These are phyloP conservation scores for Anticlea derivata DNA, from an alignment of 2,888 invertebrate genomes.

Conservation along the genomic window DNA sequence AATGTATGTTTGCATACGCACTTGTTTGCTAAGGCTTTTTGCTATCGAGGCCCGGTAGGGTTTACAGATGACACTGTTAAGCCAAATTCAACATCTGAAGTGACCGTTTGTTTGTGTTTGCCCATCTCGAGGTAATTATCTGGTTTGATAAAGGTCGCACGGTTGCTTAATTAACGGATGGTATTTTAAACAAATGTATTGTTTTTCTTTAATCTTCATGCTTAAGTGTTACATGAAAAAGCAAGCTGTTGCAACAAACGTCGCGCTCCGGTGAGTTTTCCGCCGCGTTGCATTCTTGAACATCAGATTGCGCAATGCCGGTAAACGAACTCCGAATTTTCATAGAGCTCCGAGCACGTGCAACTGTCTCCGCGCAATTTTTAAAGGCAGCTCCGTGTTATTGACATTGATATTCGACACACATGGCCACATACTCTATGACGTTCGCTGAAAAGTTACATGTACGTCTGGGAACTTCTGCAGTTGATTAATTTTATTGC, in stretches of 20 bases:
- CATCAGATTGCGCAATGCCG: conserved; percentile 44
- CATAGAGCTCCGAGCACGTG: conserved; percentile 28
- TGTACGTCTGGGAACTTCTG: conserved; percentile 49
- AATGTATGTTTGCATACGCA: conserved; percentile 61
- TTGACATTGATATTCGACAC: conserved; percentile 55
- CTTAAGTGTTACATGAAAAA: conserved; percentile 28
- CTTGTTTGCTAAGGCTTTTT: conserved; percentile 68
- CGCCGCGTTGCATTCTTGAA: conserved; percentile 46
- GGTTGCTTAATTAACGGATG: conserved; percentile 8
- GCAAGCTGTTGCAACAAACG: conserved; percentile 36
- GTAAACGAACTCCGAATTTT: conserved; percentile 37
- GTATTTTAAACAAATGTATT: conserved; percentile 8
- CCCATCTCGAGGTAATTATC: conserved; percentile 4
- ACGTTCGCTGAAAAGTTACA: conserved; percentile 53
- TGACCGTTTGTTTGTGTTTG: conserved; percentile 21
- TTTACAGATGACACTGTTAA: conserved; percentile 66
- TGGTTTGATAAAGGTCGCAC: neutral
- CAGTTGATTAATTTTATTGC: conserved; percentile 66
- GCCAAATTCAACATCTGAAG: conserved; percentile 51
- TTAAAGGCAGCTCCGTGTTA: conserved; percentile 46
- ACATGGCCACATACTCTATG: conserved; percentile 37
- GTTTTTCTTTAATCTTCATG: conserved; percentile 10
- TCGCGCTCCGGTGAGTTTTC: conserved; percentile 49
- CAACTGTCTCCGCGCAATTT: conserved; percentile 26
- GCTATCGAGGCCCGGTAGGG: conserved; percentile 75